Evolutionary conservation across 2,113 vertebrate genomes (phyloP).

Genomic region (Microcebus lehilahytsara): DNA sequence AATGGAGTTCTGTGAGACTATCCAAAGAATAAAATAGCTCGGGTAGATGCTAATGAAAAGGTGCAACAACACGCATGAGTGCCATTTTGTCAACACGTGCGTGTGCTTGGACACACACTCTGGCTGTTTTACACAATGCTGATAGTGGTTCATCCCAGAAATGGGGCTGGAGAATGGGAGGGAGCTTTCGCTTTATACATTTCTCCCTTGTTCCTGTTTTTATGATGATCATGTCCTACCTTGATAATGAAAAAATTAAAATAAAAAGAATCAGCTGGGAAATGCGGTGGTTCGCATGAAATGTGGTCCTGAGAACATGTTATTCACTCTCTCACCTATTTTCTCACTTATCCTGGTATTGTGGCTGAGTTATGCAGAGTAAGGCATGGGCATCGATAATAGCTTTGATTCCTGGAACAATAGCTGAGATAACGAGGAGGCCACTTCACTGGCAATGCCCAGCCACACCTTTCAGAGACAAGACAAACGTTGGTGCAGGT

Average conservation of each 20-base stretch:
- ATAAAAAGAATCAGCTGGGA: slow-evolving; percentile 28
- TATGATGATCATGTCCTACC: not conserved
- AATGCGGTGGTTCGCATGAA: not conserved
- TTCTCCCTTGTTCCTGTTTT: slow-evolving; percentile 27
- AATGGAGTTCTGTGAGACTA: not conserved
- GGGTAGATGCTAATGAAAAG: not conserved
- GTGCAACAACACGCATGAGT: not conserved
- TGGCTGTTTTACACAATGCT: not conserved
- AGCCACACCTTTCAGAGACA: not conserved
- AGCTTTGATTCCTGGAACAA: slow-evolving; percentile 66
- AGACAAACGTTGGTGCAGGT: slow-evolving; percentile 43
- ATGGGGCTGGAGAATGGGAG: not conserved
- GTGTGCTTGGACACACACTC: not conserved
- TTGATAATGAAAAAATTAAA: slow-evolving; percentile 55
- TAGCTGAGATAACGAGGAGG: not conserved
- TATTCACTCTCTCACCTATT: slow-evolving; percentile 37
- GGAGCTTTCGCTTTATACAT: not conserved
- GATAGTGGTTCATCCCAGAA: not conserved
- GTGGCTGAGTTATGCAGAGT: not conserved
- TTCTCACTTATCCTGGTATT: slow-evolving; percentile 30
- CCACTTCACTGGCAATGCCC: slow-evolving; percentile 41
- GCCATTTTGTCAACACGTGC: not conserved
- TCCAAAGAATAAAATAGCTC: not conserved
- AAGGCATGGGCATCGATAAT: not conserved
- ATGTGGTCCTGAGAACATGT: not conserved